Conservation (phyloP, 1,140 invertebrate species). For the Lutraria rhynchaena region DNA sequence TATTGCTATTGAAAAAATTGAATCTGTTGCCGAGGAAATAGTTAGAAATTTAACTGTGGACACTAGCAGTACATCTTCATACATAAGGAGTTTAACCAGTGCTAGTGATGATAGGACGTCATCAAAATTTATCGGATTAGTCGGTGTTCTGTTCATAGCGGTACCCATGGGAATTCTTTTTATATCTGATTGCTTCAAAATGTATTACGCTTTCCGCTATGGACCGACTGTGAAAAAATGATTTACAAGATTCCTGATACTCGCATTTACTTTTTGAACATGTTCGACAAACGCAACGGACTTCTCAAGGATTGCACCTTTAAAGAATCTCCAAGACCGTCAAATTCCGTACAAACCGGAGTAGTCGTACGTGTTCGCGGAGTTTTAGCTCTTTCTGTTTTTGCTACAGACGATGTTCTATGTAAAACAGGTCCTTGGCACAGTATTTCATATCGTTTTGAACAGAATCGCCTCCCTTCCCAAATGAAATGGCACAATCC, state of each 20-base stretch:
- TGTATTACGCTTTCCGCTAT: too few species aligned
- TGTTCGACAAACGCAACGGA: conserved; percentile 26
- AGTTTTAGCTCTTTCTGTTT: too few species aligned
- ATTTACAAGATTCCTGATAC: too few species aligned
- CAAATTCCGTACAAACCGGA: too few species aligned
- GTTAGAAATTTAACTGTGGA: conserved; percentile 36
- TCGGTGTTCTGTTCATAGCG: not conserved
- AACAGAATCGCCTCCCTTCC: conserved; percentile 7
- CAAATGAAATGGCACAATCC: conserved; percentile 25
- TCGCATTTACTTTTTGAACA: not conserved
- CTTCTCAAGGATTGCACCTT: conserved; percentile 23
- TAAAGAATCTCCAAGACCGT: conserved; percentile 3
- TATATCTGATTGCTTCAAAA: not conserved
- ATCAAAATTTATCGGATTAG: not conserved
- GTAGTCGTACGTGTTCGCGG: too few species aligned
- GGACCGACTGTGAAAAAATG: too few species aligned
- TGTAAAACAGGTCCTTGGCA: conserved; percentile 9
- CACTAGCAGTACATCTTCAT: conserved; percentile 12
- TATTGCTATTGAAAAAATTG: not conserved
- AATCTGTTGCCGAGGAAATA: conserved; percentile 12
- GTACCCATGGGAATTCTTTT: not conserved
- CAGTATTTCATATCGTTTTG: conserved; percentile 27
- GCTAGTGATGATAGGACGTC: conserved; percentile 3
- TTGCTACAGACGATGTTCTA: not conserved
- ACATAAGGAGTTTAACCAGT: conserved; percentile 12